Conservation (phyloP, 2,888 invertebrate species). For the Folsomia candida region DNA sequence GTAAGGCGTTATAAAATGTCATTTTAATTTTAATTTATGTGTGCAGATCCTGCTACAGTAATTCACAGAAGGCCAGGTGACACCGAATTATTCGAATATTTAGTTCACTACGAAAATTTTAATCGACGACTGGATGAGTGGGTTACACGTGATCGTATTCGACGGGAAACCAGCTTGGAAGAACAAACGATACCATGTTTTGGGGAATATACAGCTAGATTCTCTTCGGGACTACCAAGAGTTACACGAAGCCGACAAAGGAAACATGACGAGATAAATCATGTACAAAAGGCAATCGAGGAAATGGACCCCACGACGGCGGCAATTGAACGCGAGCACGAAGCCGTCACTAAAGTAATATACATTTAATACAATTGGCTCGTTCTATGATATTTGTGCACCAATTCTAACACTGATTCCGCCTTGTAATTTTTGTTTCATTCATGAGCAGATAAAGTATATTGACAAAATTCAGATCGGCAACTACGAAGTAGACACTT, state of each 20-base stretch:
- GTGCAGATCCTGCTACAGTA: constrained; percentile 82
- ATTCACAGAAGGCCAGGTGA: constrained; percentile 78
- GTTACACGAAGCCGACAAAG: constrained; percentile 95
- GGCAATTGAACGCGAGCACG: constrained; percentile 59
- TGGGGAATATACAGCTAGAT: constrained; percentile 6
- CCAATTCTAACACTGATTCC: no score
- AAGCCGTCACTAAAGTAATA: constrained; percentile 58
- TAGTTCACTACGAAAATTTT: constrained; percentile 95
- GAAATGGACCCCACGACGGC: constrained; percentile 63
- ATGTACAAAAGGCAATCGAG: constrained; percentile 83
- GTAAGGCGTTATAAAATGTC: no score
- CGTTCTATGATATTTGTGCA: no score
- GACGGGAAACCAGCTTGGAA: constrained; percentile 44
- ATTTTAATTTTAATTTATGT: background rate
- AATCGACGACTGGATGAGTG: constrained; percentile 95
- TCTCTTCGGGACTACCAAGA: constrained; percentile 57
- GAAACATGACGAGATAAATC: constrained; percentile 96
- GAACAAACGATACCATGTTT: background rate
- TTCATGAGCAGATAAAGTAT: constrained; percentile 43
- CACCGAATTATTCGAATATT: constrained; percentile 81
- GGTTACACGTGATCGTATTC: constrained; percentile 63
- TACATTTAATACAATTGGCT: no score
- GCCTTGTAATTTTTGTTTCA: constrained; percentile 3
- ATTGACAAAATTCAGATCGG: constrained; percentile 81
- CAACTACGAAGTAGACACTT: constrained; percentile 93